phyloP scores from a whole-genome alignment of 2,797 vertebrate genomes.

The Characodon lateralis region DNA sequence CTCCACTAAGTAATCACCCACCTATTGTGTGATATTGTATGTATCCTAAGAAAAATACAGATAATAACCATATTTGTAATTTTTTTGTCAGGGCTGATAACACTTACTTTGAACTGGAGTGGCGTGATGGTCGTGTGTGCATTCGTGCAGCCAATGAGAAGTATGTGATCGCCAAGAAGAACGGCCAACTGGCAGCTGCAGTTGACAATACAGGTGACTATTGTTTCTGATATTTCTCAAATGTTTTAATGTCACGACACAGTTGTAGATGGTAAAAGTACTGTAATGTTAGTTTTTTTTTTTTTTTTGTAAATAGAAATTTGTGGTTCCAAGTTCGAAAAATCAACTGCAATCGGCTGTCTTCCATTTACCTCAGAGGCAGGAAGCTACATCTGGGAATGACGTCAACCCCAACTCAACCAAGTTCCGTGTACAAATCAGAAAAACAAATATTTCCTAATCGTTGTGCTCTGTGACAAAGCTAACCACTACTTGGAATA shows the following conservation, averaged over 20 bases:
- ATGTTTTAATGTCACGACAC: background rate
- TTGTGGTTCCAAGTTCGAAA: background rate
- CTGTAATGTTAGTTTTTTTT: background rate
- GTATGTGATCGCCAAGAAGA: conserved; percentile 94
- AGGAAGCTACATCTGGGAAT: background rate
- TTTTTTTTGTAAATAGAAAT: background rate
- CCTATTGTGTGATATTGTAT: background rate
- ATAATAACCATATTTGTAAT: conserved; percentile 12
- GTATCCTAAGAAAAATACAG: background rate
- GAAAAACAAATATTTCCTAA: background rate
- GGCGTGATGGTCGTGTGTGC: conserved; percentile 89
- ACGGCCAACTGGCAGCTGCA: conserved; percentile 92
- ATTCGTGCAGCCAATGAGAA: conserved; percentile 91
- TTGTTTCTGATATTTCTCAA: background rate
- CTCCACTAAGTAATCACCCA: conserved; percentile 85
- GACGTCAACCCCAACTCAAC: background rate
- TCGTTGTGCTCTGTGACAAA: background rate
- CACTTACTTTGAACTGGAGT: conserved; percentile 93
- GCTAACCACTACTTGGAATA: background rate
- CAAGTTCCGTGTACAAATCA: background rate
- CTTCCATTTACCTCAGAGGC: background rate
- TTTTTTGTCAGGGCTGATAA: conserved; percentile 83
- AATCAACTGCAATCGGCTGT: background rate
- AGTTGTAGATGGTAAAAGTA: background rate
- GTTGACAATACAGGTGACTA: conserved; percentile 88